These are phyloP conservation scores for Stomatorhinus ivindoensis DNA, from an alignment of 2,113 vertebrate species.

Conservation along the genomic window DNA sequence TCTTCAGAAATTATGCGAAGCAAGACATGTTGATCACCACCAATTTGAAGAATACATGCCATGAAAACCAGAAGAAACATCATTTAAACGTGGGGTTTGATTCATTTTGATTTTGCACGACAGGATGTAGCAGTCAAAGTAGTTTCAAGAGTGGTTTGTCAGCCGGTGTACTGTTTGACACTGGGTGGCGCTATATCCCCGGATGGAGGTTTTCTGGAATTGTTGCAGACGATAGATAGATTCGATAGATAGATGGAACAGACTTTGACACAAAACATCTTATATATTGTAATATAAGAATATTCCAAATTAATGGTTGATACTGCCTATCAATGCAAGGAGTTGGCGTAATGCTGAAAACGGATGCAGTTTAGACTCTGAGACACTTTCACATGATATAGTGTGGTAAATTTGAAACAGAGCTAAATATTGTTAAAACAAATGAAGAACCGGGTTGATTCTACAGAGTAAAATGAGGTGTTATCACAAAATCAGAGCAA, in stretches of 20 bases:
- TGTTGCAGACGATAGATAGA: neutral
- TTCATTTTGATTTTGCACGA: neutral
- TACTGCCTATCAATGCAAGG: neutral
- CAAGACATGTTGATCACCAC: neutral
- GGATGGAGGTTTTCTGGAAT: neutral
- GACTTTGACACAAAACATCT: neutral
- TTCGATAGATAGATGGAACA: neutral
- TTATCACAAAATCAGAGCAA: neutral
- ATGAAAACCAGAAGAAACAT: neutral
- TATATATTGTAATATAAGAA: neutral
- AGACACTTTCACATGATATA: neutral
- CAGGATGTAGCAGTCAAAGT: neutral
- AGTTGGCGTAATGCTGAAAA: neutral
- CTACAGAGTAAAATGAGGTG: neutral
- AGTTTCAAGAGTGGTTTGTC: neutral
- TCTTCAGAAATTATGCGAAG: neutral
- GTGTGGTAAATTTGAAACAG: neutral
- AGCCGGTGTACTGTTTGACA: neutral
- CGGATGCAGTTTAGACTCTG: neutral
- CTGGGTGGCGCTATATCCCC: neutral
- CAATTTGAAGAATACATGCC: neutral
- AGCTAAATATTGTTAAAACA: neutral
- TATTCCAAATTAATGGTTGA: neutral
- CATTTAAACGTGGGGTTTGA: neutral
- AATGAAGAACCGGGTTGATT: neutral